Conservation (phyloP, 23 tunicate species). For the Halocynthia aurantium region DNA sequence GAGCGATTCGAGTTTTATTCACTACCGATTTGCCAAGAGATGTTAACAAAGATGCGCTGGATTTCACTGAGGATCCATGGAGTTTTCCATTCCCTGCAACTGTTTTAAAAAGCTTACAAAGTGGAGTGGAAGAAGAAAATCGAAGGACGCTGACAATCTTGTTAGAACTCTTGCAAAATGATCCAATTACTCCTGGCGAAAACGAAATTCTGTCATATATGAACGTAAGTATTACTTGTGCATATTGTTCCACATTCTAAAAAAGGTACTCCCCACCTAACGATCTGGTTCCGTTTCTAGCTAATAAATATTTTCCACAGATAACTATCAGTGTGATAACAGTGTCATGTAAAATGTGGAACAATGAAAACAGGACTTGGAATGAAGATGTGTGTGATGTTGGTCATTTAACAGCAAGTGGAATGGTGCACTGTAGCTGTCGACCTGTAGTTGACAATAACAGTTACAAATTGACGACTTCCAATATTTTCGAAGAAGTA, state of each 20-base stretch:
- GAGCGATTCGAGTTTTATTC: slow-evolving; percentile 1
- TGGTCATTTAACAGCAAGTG: slow-evolving; percentile 16
- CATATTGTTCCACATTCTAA: neutral
- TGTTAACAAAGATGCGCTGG: neutral
- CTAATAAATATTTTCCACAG: slow-evolving; percentile 8
- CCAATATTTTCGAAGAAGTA: too few species aligned
- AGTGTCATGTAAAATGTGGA: slow-evolving; percentile 44
- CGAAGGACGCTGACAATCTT: neutral
- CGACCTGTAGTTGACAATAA: neutral
- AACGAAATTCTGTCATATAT: slow-evolving; percentile 12
- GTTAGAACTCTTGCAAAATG: slow-evolving; percentile 55
- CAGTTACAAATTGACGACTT: too few species aligned
- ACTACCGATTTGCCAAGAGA: slow-evolving; percentile 4
- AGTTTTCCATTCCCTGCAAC: slow-evolving; percentile 23
- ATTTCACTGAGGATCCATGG: slow-evolving; percentile 34
- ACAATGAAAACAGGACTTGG: slow-evolving; percentile 17
- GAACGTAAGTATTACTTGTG: slow-evolving; percentile 24
- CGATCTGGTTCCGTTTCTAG: neutral
- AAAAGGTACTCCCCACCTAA: neutral
- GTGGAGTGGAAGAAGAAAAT: neutral
- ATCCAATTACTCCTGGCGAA: slow-evolving; percentile 1
- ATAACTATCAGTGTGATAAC: slow-evolving; percentile 10
- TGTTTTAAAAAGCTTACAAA: neutral
- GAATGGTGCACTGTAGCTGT: slow-evolving; percentile 30
- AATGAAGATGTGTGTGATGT: slow-evolving; percentile 6